Evolutionary conservation across 2,888 invertebrate species (phyloP).

Genomic region (Augochlorella aurata): DNA sequence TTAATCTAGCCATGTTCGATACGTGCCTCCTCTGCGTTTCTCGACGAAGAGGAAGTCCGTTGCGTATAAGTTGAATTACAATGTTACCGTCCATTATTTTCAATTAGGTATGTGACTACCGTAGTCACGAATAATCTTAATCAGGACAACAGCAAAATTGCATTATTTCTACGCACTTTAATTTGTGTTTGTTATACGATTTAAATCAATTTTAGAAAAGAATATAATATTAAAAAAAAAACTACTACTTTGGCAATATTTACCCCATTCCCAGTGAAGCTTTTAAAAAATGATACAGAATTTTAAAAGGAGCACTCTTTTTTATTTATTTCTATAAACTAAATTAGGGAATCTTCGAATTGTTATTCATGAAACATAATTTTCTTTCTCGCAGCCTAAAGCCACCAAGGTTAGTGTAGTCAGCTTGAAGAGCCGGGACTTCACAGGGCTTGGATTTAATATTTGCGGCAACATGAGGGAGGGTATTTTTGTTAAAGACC

Average conservation of each 20-base stretch:
- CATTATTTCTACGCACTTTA: neutral
- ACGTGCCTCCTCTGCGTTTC: slow-evolving; percentile 35
- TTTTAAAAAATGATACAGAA: neutral
- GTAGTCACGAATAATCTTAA: neutral
- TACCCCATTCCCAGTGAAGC: neutral
- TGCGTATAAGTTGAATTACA: slow-evolving; percentile 43
- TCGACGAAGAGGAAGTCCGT: slow-evolving; percentile 40
- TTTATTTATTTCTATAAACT: neutral
- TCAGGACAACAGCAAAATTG: neutral
- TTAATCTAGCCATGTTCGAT: slow-evolving; percentile 43
- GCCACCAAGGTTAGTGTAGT: slow-evolving; percentile 86
- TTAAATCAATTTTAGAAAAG: neutral
- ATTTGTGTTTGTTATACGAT: neutral
- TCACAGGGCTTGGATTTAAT: slow-evolving; percentile 93
- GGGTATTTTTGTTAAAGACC: slow-evolving; percentile 94
- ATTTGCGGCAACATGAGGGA: slow-evolving; percentile 95
- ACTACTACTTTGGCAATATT: neutral
- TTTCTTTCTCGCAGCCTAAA: slow-evolving; percentile 80
- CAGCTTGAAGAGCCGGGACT: slow-evolving; percentile 91
- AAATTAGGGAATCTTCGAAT: neutral
- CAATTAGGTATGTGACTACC: neutral
- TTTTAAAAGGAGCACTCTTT: neutral
- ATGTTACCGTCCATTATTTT: slow-evolving; percentile 10
- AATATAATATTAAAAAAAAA: neutral
- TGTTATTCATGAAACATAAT: neutral